Evolutionary conservation across 2,113 vertebrate species (phyloP).

Genomic region (Anolis sagrei): DNA sequence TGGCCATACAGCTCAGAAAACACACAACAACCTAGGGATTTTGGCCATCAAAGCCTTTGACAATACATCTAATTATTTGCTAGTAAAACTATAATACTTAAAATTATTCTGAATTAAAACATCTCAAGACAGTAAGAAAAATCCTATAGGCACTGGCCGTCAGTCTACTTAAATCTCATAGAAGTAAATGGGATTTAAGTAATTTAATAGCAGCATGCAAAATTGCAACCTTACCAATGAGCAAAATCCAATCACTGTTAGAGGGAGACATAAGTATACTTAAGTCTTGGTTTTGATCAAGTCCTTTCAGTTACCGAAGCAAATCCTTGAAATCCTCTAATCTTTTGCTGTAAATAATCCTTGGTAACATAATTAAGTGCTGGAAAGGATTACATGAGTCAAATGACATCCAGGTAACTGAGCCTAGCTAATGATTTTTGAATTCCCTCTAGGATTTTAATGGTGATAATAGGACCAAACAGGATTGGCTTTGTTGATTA

Average conservation of each 20-base stretch:
- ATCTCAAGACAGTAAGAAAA: neutral
- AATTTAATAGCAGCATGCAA: neutral
- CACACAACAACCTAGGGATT: too few relatives aligned
- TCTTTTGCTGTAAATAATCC: slow-evolving; percentile 17
- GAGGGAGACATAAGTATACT: slow-evolving; percentile 5
- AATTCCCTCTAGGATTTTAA: neutral
- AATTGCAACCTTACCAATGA: neutral
- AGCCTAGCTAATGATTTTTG: slow-evolving; percentile 1
- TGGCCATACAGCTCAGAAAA: too few relatives aligned
- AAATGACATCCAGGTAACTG: slow-evolving; percentile 4
- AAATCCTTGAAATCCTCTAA: slow-evolving; percentile 9
- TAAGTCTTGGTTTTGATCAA: slow-evolving; percentile 3
- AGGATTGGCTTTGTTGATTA: neutral
- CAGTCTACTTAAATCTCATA: neutral
- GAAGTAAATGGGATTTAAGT: slow-evolving; percentile 4
- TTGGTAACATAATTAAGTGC: neutral
- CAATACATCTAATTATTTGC: too few relatives aligned
- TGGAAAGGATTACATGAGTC: slow-evolving; percentile 13
- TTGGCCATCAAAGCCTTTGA: too few relatives aligned
- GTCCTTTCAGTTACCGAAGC: neutral
- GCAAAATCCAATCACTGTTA: slow-evolving; percentile 7
- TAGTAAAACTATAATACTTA: too few relatives aligned
- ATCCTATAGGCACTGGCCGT: neutral
- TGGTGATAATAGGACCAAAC: neutral
- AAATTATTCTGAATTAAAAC: neutral